Evolutionary conservation across 2,797 vertebrate species (phyloP).

Genomic region (Microctenopoma stevenorrisi): DNA sequence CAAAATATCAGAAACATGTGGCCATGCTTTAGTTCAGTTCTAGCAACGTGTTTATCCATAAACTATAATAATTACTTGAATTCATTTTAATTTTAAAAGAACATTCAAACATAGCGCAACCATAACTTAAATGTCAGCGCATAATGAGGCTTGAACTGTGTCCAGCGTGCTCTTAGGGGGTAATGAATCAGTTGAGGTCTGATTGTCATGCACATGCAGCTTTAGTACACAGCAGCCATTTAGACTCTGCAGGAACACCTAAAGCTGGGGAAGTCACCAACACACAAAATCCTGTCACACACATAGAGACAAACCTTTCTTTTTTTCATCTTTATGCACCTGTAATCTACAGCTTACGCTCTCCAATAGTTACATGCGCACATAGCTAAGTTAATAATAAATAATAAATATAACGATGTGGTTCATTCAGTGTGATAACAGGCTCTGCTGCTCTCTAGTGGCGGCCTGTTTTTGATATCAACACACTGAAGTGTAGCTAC

Average conservation of each 20-base stretch:
- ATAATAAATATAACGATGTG: too few species aligned
- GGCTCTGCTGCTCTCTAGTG: constrained; percentile 62
- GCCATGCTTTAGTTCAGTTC: constrained; percentile 9
- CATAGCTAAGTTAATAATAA: too few species aligned
- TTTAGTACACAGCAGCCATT: neutral
- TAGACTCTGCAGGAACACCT: constrained; percentile 21
- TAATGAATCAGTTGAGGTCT: neutral
- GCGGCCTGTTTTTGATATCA: neutral
- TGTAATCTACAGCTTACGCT: neutral
- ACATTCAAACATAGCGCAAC: neutral
- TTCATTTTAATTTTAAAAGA: neutral
- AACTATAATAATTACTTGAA: neutral
- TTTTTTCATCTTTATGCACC: neutral
- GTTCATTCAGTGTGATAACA: neutral
- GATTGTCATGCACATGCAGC: too few species aligned
- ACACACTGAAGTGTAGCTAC: too few species aligned
- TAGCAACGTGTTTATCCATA: neutral
- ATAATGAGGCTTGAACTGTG: neutral
- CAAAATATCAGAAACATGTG: constrained; percentile 11
- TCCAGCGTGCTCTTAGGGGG: neutral
- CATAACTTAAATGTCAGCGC: neutral
- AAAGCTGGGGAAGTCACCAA: constrained; percentile 66
- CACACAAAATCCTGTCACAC: neutral
- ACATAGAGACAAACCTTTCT: neutral
- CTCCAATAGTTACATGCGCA: neutral